A percentile compares a stretch with the other conserved stretches of the same genome.
phyloP scores from a whole-genome alignment of 2,888 invertebrate species.

The Pterostichus madidus region DNA sequence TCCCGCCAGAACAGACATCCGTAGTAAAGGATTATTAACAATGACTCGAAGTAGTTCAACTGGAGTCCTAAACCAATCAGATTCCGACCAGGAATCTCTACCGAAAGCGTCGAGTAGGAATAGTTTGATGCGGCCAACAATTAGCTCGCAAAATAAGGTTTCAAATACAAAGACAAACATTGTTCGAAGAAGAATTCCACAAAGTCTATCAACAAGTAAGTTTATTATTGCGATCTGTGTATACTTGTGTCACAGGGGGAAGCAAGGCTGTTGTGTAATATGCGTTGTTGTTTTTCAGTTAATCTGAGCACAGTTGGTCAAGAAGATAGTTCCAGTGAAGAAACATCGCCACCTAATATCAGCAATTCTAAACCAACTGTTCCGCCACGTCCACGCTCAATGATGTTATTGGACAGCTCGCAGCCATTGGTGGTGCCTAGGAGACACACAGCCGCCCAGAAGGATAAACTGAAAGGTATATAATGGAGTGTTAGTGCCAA shows the following conservation, averaged over 20 bases:
- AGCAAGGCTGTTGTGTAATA: no score
- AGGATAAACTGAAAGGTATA: slow-evolving; percentile 62
- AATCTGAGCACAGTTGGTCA: slow-evolving; percentile 85
- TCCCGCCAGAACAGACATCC: slow-evolving; percentile 73
- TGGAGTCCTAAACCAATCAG: slow-evolving; percentile 90
- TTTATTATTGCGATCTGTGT: slow-evolving; percentile 23
- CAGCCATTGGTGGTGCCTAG: slow-evolving; percentile 71
- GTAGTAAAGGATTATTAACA: slow-evolving; percentile 74
- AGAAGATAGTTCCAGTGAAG: slow-evolving; percentile 91
- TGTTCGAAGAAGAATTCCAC: slow-evolving; percentile 73
- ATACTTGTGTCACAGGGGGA: no score
- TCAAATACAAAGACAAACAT: slow-evolving; percentile 71
- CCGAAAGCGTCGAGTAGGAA: slow-evolving; percentile 73
- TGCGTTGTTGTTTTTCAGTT: slow-evolving; percentile 78
- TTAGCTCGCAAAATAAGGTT: slow-evolving; percentile 89
- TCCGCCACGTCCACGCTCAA: slow-evolving; percentile 83
- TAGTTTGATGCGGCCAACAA: slow-evolving; percentile 88
- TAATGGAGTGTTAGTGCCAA: not conserved
- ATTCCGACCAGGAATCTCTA: slow-evolving; percentile 85
- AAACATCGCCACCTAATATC: slow-evolving; percentile 77
- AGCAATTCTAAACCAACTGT: slow-evolving; percentile 79
- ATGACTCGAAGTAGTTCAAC: slow-evolving; percentile 90
- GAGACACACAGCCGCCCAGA: slow-evolving; percentile 64
- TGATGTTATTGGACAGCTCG: slow-evolving; percentile 80
- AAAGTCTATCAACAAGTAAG: slow-evolving; percentile 75